Percentiles rank a stretch among this genome's conserved stretches.
Conservation (phyloP, 2,888 invertebrate species). For the Spodoptera exigua region DNA sequence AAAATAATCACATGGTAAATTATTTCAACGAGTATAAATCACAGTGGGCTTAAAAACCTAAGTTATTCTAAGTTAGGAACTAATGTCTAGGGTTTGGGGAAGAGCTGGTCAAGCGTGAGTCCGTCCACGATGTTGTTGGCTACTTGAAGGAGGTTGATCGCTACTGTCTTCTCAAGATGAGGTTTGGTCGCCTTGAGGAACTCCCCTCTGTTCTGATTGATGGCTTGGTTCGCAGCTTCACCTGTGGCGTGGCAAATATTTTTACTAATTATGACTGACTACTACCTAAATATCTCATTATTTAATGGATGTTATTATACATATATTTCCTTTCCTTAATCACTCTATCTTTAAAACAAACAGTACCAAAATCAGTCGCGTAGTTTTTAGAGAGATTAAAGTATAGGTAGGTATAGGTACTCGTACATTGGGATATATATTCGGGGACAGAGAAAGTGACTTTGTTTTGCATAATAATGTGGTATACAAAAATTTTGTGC, state of each 20-base stretch:
- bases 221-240: conserved; percentile 88
- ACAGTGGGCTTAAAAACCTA: conserved; percentile 47
- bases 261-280: too few species aligned
- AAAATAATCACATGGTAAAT: conserved; percentile 1
- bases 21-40: conserved; percentile 40
- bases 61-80: conserved; percentile 13
- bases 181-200: conserved; percentile 89
- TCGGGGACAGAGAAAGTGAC: too few species aligned
- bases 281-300: too few species aligned
- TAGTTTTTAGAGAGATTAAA: too few species aligned
- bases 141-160: conserved; percentile 84
- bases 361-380: too few species aligned
- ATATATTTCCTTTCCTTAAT: too few species aligned
- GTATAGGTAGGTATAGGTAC: too few species aligned
- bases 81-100: conserved; percentile 78
- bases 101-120: conserved; percentile 87
- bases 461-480: too few species aligned
- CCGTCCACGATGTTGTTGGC: conserved; percentile 89
- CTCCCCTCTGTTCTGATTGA: conserved; percentile 90
- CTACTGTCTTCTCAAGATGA: conserved; percentile 87
- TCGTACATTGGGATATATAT: too few species aligned
- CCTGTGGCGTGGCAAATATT: conserved; percentile 77
- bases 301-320: too few species aligned
- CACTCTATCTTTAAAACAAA: too few species aligned
- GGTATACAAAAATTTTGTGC: too few species aligned